Conservation (phyloP, 37 sponge, comb jelly and placozoan genomes). For the Crambe crambe region DNA sequence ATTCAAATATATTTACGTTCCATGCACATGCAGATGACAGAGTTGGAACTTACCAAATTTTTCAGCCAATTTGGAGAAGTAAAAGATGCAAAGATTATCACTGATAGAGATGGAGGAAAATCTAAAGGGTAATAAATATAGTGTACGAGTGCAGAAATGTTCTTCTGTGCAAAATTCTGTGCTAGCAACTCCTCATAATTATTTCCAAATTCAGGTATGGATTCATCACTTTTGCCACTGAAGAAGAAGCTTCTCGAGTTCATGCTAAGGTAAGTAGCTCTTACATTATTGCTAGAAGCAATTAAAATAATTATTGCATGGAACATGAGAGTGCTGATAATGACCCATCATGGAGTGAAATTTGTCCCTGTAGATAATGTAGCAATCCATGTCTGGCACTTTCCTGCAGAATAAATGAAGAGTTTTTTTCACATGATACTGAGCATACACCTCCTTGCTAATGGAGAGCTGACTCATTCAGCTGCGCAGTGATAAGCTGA, state of each 20-base stretch:
- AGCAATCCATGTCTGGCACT: too few species aligned
- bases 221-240: slow-evolving; percentile 78
- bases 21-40: slow-evolving; percentile 85
- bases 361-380: too few species aligned
- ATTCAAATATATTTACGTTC: too few species aligned
- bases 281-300: too few species aligned
- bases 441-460: too few species aligned
- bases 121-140: slow-evolving; percentile 58
- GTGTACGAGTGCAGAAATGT: not conserved
- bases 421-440: too few species aligned
- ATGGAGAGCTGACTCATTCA: too few species aligned
- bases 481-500: too few species aligned
- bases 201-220: slow-evolving; percentile 61
- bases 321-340: too few species aligned
- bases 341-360: too few species aligned
- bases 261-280: slow-evolving; percentile 45
- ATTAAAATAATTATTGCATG: too few species aligned
- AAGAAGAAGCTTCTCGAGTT: slow-evolving; percentile 72
- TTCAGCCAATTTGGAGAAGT: slow-evolving; percentile 77
- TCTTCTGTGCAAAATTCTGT: not conserved
- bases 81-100: slow-evolving; percentile 81
- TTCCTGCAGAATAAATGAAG: too few species aligned
- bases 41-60: slow-evolving; percentile 67
- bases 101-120: slow-evolving; percentile 72
- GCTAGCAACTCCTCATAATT: not conserved